Evolutionary conservation across 2,888 invertebrate species (phyloP).

Genomic region (Cotesia congregata): DNA sequence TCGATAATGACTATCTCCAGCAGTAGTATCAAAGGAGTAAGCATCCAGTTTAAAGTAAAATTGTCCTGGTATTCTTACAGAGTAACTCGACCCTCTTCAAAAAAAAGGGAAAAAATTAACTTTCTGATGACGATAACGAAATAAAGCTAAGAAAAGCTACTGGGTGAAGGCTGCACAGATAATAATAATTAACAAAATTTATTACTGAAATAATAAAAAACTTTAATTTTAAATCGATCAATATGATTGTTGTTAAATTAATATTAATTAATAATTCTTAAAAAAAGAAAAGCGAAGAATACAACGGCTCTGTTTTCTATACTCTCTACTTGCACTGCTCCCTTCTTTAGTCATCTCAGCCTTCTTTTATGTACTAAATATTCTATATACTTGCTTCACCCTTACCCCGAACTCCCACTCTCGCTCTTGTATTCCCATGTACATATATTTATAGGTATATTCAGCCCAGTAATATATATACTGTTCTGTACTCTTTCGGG

Average conservation of each 20-base stretch:
- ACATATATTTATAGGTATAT: background rate
- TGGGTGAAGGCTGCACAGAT: background rate
- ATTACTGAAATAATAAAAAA: background rate
- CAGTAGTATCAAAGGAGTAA: constrained; percentile 35
- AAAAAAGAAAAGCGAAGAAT: background rate
- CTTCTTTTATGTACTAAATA: background rate
- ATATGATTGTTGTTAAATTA: background rate
- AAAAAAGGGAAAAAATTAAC: constrained; percentile 43
- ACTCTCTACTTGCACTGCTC: background rate
- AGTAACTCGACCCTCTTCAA: constrained; percentile 27
- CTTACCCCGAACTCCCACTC: background rate
- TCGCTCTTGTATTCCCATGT: background rate
- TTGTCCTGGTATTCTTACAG: constrained; percentile 10
- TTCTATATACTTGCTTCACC: background rate
- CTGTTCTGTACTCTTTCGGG: constrained; percentile 42
- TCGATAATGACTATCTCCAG: constrained; percentile 32
- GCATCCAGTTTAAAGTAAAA: constrained; percentile 27
- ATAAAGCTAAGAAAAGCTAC: constrained; percentile 35
- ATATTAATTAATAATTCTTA: background rate
- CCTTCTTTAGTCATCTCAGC: background rate
- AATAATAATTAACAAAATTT: constrained; percentile 8
- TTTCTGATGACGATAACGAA: constrained; percentile 52
- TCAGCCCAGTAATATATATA: constrained; percentile 51
- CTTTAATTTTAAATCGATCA: background rate
- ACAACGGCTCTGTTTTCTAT: background rate